These are phyloP conservation scores for Gorsachius goisagi DNA, from an alignment of 2,113 vertebrate species.

Conservation along the genomic window DNA sequence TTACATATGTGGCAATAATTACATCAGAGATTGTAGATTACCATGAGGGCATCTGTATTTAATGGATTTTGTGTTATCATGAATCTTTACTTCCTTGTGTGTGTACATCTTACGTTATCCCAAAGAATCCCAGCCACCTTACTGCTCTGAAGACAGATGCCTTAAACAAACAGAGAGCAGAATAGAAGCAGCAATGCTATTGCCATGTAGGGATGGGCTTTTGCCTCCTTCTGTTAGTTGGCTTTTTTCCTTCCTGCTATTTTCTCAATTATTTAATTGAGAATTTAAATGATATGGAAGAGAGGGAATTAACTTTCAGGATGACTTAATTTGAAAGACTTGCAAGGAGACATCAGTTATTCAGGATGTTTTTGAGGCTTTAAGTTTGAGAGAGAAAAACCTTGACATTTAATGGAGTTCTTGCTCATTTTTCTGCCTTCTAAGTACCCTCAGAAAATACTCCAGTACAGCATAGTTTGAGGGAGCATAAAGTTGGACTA, in stretches of 20 bases:
- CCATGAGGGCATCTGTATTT: background rate
- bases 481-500: background rate
- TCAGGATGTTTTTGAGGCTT: background rate
- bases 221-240: background rate
- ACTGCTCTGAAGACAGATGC: background rate
- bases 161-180: background rate
- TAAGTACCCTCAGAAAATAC: background rate
- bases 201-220: background rate
- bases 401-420: background rate
- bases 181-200: background rate
- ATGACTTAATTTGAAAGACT: background rate
- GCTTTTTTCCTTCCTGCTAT: background rate
- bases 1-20: background rate
- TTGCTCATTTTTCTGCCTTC: background rate
- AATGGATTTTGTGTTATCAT: background rate
- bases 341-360: background rate
- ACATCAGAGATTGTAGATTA: background rate
- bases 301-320: background rate
- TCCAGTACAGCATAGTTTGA: accelerated
- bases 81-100: background rate
- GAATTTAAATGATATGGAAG: background rate
- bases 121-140: background rate
- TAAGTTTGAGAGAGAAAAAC: background rate
- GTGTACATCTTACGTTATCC: background rate
- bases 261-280: constrained; percentile 25